A percentile compares a stretch with the other conserved stretches of the same genome.
Conservation (phyloP, 2,113 vertebrate species). For the Scartelaos histophorus region DNA sequence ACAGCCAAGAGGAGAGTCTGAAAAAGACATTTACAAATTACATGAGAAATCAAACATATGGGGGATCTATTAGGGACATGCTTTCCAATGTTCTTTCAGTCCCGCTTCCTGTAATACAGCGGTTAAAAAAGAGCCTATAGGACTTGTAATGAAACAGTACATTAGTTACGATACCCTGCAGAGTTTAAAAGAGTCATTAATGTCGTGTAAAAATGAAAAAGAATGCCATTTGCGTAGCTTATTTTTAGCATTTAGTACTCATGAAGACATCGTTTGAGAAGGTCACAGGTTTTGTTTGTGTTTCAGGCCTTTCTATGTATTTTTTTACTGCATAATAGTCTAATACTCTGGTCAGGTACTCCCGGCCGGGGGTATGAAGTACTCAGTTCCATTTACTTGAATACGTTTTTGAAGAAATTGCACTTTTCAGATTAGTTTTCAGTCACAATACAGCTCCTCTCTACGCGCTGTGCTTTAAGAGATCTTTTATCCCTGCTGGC, state of each 20-base stretch:
- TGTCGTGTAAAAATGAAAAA: neutral
- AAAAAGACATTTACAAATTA: neutral
- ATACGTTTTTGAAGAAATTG: too few species aligned
- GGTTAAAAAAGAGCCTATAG: neutral
- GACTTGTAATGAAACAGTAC: neutral
- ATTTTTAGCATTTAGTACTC: neutral
- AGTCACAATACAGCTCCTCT: too few species aligned
- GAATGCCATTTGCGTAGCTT: neutral
- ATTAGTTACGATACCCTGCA: neutral
- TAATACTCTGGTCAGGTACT: too few species aligned
- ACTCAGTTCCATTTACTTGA: too few species aligned
- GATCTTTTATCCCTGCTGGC: too few species aligned
- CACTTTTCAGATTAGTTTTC: too few species aligned
- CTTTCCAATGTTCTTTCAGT: neutral
- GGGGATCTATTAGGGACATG: neutral
- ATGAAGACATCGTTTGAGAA: neutral
- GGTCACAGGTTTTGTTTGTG: too few species aligned
- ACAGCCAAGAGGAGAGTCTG: neutral
- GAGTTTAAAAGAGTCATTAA: neutral
- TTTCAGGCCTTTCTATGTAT: too few species aligned
- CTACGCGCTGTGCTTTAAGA: too few species aligned
- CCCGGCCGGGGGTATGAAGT: too few species aligned
- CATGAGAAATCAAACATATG: slow-evolving; percentile 1
- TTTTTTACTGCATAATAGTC: too few species aligned
- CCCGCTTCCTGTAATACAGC: neutral